phyloP scores from a whole-genome alignment of 2,888 invertebrate genomes.

The Drosophila prolongata region DNA sequence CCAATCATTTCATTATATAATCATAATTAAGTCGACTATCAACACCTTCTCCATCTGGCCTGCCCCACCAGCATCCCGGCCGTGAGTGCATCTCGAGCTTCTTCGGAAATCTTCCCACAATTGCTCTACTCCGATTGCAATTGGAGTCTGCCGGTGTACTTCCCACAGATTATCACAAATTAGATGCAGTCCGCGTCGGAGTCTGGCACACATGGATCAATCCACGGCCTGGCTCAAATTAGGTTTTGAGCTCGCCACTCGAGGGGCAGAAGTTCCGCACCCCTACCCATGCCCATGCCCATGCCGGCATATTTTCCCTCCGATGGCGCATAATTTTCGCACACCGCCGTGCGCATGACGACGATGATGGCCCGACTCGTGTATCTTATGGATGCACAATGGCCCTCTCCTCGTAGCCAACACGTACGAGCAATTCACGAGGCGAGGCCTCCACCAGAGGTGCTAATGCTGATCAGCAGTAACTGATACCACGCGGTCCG shows the following conservation, averaged over 20 bases:
- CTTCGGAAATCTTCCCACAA: conserved; percentile 43
- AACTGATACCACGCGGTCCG: conserved; percentile 65
- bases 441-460: conserved; percentile 68
- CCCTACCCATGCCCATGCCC: conserved; percentile 2
- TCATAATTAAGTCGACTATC: conserved; percentile 32
- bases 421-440: conserved; percentile 77
- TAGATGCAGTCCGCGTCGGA: conserved; percentile 63
- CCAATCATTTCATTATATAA: conserved; percentile 33
- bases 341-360: conserved; percentile 55
- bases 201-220: conserved; percentile 48
- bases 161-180: conserved; percentile 79
- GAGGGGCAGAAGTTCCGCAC: conserved; percentile 23
- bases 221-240: conserved; percentile 65
- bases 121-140: conserved; percentile 31
- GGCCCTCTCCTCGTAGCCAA: conserved; percentile 74
- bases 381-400: conserved; percentile 43
- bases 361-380: conserved; percentile 40
- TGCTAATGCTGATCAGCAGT: conserved; percentile 79
- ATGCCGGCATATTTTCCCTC: conserved; percentile 33
- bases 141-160: conserved; percentile 41
- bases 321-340: conserved; percentile 71
- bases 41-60: conserved; percentile 31
- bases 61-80: background rate
- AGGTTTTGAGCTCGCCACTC: conserved; percentile 63
- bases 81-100: conserved; percentile 5